Base-by-base conservation (phyloP, 2,113 vertebrate genomes). In the Riparia riparia region DNA sequence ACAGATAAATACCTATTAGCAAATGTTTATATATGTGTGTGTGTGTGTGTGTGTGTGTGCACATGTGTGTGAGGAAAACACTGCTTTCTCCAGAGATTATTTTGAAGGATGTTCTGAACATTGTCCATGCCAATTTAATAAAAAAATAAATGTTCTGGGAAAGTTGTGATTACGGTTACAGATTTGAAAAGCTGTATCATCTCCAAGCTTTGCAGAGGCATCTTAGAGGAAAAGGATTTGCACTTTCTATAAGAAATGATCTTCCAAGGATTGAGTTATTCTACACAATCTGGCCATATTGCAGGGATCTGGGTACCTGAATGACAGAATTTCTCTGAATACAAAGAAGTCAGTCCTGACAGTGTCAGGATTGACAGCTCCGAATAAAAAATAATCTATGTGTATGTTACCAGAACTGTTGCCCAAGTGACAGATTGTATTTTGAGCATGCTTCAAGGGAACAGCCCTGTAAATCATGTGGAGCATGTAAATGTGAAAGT, bases 1-100 rank as follows among this genome's bases (percentile, higher is more conserved):
- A 97, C 57, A 98, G 22, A 91, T 56, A 49, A 96, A 82, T 60
- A 47, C 21, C 54, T 90, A 6, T 95, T 78, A 94, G 37, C 19
- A 80, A 95, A 44, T 12, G 51, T 32, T 37, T 2, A 26, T 17
- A 10, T 22, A 12, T 14, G 37, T 50, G 15, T 28, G 6, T 64
- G 53, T 17, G 5, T 51, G 14, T 28, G 25, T 51, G 49, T 50
- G 49, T 12, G 50, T 51, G 50, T 51, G 50, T 17, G 17, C 31
- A 17, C 19, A 17, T 11, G 29, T 54, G 5, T 10, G 4, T 90
- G 78, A 89, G 31, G 50, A 80, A 89, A 56, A 73, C 61, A 73
- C 0, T n/a, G 7, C 17, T 92, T 42, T 64, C 7, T 64, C 37
- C 29, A 79, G 69, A 58, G 61, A 13, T 71, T 32, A 10, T 73